phyloP scores from a whole-genome alignment of 2,797 vertebrate species.

The Chelidonichthys spinosus region DNA sequence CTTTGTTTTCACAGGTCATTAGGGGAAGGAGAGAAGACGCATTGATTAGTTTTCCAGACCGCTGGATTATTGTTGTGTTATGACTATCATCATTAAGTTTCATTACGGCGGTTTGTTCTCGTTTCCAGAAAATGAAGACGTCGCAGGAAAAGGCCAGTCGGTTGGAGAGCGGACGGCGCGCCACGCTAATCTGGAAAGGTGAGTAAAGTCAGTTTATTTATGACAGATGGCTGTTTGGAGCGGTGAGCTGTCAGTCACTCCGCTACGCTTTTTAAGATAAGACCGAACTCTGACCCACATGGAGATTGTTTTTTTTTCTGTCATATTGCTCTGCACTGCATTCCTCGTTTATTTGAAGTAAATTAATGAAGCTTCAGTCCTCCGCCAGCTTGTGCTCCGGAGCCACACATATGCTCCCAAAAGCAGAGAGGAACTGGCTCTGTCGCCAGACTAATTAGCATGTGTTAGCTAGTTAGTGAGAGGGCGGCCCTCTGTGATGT shows the following conservation, averaged over 20 bases:
- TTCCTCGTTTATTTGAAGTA: slow-evolving; percentile 48
- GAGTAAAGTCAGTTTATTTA: slow-evolving; percentile 33
- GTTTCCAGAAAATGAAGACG: slow-evolving; percentile 75
- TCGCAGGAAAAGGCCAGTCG: slow-evolving; percentile 56
- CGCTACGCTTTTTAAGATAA: slow-evolving; percentile 9
- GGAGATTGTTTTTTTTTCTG: slow-evolving; percentile 11
- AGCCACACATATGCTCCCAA: slow-evolving; percentile 66
- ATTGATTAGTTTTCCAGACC: slow-evolving; percentile 84
- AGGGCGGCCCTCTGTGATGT: slow-evolving; percentile 79
- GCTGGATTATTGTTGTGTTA: slow-evolving; percentile 81
- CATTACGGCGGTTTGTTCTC: slow-evolving; percentile 75
- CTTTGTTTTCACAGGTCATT: slow-evolving; percentile 84
- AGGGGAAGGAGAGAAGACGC: slow-evolving; percentile 75
- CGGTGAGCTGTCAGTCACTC: background rate
- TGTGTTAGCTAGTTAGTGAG: slow-evolving; percentile 79
- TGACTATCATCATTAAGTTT: slow-evolving; percentile 82
- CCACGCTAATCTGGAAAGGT: slow-evolving; percentile 26
- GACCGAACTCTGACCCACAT: slow-evolving; percentile 16
- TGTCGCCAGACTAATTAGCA: slow-evolving; percentile 81
- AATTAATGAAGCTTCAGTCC: slow-evolving; percentile 55
- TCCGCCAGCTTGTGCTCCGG: slow-evolving; percentile 54
- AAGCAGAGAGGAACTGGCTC: slow-evolving; percentile 59
- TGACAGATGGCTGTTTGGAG: slow-evolving; percentile 22
- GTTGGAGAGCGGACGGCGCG: slow-evolving; percentile 29
- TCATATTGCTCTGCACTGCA: slow-evolving; percentile 21